Conservation (phyloP, 2,113 vertebrate species). For the Hirundichthys speculiger region DNA sequence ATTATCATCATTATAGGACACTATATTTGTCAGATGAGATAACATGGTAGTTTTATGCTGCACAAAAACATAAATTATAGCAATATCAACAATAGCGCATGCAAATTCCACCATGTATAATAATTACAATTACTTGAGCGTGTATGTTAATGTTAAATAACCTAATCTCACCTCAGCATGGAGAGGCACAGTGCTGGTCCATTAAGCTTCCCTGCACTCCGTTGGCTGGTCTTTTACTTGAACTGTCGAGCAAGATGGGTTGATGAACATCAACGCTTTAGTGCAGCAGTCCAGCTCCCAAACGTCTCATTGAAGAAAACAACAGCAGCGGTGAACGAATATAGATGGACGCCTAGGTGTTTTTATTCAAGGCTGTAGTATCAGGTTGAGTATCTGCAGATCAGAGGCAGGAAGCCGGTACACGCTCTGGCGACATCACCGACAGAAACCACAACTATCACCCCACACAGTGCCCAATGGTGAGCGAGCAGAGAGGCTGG, state of each 20-base stretch:
- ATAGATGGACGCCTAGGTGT: constrained; percentile 3
- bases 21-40: neutral
- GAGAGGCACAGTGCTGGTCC: constrained; percentile 7
- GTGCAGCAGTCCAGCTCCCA: constrained; percentile 15
- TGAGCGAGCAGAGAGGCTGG: constrained; percentile 44
- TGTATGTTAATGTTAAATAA: neutral
- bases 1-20: neutral
- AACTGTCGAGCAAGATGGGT: constrained; percentile 15
- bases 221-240: constrained; percentile 1
- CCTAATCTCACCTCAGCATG: constrained; percentile 54
- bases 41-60: neutral
- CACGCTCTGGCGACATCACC: constrained; percentile 68
- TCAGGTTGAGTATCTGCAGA: constrained; percentile 13
- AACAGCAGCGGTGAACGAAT: neutral
- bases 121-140: no score
- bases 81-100: neutral
- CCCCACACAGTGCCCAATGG: constrained; percentile 69
- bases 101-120: no score
- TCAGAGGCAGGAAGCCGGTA: constrained; percentile 46
- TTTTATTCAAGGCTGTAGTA: constrained; percentile 22
- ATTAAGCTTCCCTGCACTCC: constrained; percentile 24
- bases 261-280: constrained; percentile 15
- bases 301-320: constrained; percentile 9
- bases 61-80: neutral
- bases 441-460: constrained; percentile 71